Conservation (phyloP, 2,797 vertebrate species). For the Echiichthys vipera region DNA sequence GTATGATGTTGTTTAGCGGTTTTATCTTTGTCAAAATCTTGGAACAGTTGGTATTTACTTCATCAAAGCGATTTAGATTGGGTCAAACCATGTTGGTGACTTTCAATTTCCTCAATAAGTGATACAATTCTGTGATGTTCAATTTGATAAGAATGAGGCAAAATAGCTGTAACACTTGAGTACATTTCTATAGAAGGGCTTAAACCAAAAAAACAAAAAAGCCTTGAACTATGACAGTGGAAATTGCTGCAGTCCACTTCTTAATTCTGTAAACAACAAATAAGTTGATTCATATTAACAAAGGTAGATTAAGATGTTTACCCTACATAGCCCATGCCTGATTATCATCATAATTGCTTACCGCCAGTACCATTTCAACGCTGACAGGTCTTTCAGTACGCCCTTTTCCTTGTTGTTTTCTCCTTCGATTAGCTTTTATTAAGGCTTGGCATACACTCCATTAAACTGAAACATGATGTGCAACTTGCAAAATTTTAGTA, state of each 20-base stretch:
- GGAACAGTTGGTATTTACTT: conserved; percentile 6
- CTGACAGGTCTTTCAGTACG: conserved; percentile 26
- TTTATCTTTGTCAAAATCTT: conserved; percentile 1
- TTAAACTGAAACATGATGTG: conserved; percentile 44
- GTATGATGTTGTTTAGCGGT: background rate
- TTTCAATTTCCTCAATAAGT: too few relatives aligned
- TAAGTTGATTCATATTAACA: conserved; percentile 52
- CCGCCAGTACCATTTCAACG: conserved; percentile 31
- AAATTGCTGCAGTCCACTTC: conserved; percentile 2
- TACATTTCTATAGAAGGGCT: background rate
- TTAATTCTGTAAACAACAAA: conserved; percentile 40
- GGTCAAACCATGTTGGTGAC: background rate
- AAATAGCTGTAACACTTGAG: background rate
- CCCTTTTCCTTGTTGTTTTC: conserved; percentile 34
- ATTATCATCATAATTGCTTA: conserved; percentile 63
- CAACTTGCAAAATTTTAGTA: conserved; percentile 26
- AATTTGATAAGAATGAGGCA: background rate
- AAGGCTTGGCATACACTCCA: conserved; percentile 27
- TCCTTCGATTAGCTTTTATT: conserved; percentile 39
- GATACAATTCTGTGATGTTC: background rate
- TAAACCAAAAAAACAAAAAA: conserved; percentile 3
- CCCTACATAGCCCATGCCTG: conserved; percentile 23
- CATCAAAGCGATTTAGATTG: background rate
- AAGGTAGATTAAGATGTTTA: conserved; percentile 67
- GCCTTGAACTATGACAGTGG: background rate